phyloP scores from a whole-genome alignment of 2,888 invertebrate species.

The Venustoraphidia nigricollis region DNA sequence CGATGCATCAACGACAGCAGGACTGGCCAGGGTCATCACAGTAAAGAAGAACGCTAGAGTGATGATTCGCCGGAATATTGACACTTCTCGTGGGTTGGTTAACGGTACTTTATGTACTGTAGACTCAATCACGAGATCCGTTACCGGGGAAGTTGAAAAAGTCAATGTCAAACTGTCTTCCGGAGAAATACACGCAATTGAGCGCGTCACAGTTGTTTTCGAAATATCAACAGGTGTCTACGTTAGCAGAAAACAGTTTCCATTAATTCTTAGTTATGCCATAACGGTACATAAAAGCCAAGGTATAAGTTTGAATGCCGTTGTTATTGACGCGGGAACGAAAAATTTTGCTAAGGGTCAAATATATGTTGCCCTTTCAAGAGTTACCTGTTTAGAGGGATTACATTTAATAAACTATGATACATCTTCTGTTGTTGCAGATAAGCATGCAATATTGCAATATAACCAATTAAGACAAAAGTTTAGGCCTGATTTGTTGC shows the following conservation, averaged over 20 bases:
- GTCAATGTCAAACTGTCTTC: constrained; percentile 10
- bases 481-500: constrained; percentile 9
- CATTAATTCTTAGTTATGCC: constrained; percentile 14
- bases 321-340: constrained; percentile 12
- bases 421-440: constrained; percentile 9
- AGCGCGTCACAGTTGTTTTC: constrained; percentile 14
- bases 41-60: constrained; percentile 13
- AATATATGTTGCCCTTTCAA: constrained; percentile 13
- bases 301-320: constrained; percentile 13
- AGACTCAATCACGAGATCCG: constrained; percentile 7
- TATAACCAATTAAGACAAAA: constrained; percentile 12
- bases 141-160: constrained; percentile 7
- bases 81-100: constrained; percentile 14
- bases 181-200: constrained; percentile 9
- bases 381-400: constrained; percentile 11
- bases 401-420: constrained; percentile 14
- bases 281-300: constrained; percentile 16
- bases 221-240: constrained; percentile 11
- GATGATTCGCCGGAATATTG: constrained; percentile 16
- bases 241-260: constrained; percentile 13
- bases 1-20: constrained; percentile 13
- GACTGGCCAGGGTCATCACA: constrained; percentile 14
- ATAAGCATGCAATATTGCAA: constrained; percentile 10
- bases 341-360: constrained; percentile 12
- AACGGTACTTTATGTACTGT: constrained; percentile 15